A percentile compares a stretch with the other conserved stretches of the same genome.
Evolutionary conservation across 2,888 invertebrate species (phyloP).

Genomic region (Tupiocoris notatus): DNA sequence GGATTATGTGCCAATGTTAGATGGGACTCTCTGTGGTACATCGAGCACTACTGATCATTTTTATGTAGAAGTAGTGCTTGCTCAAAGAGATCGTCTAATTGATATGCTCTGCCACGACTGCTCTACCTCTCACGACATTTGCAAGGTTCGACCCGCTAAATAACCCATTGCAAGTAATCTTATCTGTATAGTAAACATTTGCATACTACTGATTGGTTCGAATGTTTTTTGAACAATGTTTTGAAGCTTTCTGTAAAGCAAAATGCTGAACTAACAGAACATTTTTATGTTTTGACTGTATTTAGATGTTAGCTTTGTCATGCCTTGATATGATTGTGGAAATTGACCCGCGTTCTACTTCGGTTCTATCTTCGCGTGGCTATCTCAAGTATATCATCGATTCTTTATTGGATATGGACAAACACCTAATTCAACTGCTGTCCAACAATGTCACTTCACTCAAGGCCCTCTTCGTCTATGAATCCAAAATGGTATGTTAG

Average conservation of each 20-base stretch:
- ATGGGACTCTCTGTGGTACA: conserved; percentile 26
- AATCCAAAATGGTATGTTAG: conserved; percentile 74
- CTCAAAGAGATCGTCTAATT: conserved; percentile 78
- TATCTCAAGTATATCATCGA: conserved; percentile 82
- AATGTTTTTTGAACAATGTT: too few species aligned
- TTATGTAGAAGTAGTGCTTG: conserved; percentile 50
- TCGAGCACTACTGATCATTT: conserved; percentile 14
- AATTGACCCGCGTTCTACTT: conserved; percentile 68
- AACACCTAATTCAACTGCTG: conserved; percentile 58
- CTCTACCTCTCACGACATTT: conserved; percentile 83
- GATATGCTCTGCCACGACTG: conserved; percentile 82
- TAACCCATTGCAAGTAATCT: too few species aligned
- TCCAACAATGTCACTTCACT: conserved; percentile 63
- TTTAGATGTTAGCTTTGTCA: conserved; percentile 75
- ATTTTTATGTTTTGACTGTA: too few species aligned
- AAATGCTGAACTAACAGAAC: too few species aligned
- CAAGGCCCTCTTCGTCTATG: conserved; percentile 78
- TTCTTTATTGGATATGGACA: conserved; percentile 73
- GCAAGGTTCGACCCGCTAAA: too few species aligned
- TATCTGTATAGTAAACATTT: too few species aligned
- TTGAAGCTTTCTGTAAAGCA: too few species aligned
- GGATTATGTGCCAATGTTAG: conserved; percentile 39
- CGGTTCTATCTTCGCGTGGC: conserved; percentile 61
- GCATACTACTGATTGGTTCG: too few species aligned
- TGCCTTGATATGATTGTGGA: conserved; percentile 76